phyloP scores from a whole-genome alignment of 2,797 vertebrate genomes.

The Pempheris klunzingeri region DNA sequence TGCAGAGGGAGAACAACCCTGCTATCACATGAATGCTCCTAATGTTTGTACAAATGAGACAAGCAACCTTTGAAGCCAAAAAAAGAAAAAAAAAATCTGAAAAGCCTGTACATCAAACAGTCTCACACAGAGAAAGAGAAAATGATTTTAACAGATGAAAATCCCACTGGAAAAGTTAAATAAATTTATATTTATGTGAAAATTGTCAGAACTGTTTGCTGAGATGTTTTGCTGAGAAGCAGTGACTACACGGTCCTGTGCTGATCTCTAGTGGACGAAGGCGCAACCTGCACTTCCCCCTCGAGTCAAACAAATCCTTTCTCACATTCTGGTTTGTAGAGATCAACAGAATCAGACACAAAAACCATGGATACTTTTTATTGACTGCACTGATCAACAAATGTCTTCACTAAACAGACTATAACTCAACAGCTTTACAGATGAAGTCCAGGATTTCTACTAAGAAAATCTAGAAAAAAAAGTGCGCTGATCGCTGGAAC shows the following conservation, averaged over 20 bases:
- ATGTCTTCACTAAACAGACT: slow-evolving; percentile 12
- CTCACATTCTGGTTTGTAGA: neutral
- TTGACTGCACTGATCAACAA: slow-evolving; percentile 11
- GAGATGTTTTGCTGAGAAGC: neutral
- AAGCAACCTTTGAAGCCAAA: slow-evolving; percentile 47
- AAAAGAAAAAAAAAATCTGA: too few relatives aligned
- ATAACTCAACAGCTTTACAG: slow-evolving; percentile 13
- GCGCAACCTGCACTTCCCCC: neutral
- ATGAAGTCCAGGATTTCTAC: slow-evolving; percentile 3
- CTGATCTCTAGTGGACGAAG: slow-evolving; percentile 63
- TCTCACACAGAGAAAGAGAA: slow-evolving; percentile 34
- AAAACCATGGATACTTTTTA: slow-evolving; percentile 14
- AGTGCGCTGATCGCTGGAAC: neutral
- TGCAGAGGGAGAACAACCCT: slow-evolving; percentile 34
- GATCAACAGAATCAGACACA: neutral
- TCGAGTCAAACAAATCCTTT: neutral
- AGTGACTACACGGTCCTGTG: neutral
- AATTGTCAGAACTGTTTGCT: neutral
- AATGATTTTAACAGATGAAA: slow-evolving; percentile 53
- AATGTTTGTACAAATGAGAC: slow-evolving; percentile 59
- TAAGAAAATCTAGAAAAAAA: slow-evolving; percentile 21
- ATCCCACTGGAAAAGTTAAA: slow-evolving; percentile 45
- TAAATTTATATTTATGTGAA: slow-evolving; percentile 82
- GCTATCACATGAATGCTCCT: slow-evolving; percentile 59
- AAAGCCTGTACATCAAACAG: slow-evolving; percentile 28